phyloP scores from a whole-genome alignment of 2,113 vertebrate species.

The Oreotrochilus melanogaster region DNA sequence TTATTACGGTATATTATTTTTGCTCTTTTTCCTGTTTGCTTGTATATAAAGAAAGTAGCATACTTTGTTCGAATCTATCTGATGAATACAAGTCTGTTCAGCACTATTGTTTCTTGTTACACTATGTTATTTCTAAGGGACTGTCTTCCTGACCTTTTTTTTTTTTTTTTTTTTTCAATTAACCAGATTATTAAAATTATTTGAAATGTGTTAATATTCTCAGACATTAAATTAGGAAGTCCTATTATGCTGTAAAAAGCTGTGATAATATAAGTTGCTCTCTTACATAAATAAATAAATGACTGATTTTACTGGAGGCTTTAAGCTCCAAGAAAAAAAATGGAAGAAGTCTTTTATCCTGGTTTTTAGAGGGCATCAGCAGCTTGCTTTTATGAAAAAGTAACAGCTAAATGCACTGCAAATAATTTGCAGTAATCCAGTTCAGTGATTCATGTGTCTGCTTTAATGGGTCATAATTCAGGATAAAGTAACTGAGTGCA shows the following conservation, averaged over 20 bases:
- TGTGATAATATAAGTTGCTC: slow-evolving; percentile 77
- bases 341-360: slow-evolving; percentile 86
- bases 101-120: not conserved
- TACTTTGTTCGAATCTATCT: not conserved
- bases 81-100: not conserved
- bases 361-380: slow-evolving; percentile 89
- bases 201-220: slow-evolving; percentile 72
- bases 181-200: slow-evolving; percentile 66
- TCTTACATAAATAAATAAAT: slow-evolving; percentile 85
- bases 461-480: slow-evolving; percentile 91
- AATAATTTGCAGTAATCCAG: slow-evolving; percentile 92
- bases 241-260: slow-evolving; percentile 75
- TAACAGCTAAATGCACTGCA: slow-evolving; percentile 91
- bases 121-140: not conserved
- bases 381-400: slow-evolving; percentile 89
- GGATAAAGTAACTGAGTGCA: slow-evolving; percentile 84
- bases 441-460: slow-evolving; percentile 90
- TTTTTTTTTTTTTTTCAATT: slow-evolving; percentile 41
- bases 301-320: slow-evolving; percentile 77
- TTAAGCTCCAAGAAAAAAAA: slow-evolving; percentile 80
- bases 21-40: not conserved
- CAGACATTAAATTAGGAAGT: slow-evolving; percentile 74
- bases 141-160: not conserved
- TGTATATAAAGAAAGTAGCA: not conserved
- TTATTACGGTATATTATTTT: not conserved